Evolutionary conservation across 2,113 vertebrate genomes (phyloP).

Genomic region (Nothoprocta pentlandii): DNA sequence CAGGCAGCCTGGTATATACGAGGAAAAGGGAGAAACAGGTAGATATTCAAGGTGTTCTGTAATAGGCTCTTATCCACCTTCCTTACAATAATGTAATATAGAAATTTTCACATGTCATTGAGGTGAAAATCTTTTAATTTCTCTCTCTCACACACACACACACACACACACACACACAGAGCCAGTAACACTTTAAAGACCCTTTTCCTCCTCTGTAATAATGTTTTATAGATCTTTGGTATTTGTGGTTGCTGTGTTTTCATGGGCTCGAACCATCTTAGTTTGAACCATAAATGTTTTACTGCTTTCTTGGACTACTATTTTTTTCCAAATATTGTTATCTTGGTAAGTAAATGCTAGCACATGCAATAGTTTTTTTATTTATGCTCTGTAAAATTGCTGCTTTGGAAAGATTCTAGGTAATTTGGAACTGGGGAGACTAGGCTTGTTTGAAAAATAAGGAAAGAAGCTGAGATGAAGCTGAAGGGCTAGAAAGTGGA

Average conservation of each 20-base stretch:
- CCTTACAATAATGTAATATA: neutral
- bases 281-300: neutral
- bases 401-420: neutral
- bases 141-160: neutral
- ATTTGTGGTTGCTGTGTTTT: neutral
- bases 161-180: too few relatives aligned
- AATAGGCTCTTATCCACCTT: neutral
- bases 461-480: neutral
- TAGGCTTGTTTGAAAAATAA: neutral
- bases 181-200: neutral
- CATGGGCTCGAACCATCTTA: neutral
- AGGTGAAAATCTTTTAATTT: neutral
- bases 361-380: neutral
- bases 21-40: neutral
- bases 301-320: neutral
- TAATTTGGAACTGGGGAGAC: neutral
- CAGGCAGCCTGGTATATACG: neutral
- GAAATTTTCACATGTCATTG: neutral
- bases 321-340: neutral
- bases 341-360: neutral
- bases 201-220: neutral
- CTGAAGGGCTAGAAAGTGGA: accelerated
- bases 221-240: neutral
- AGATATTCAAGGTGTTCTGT: neutral
- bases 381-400: neutral